Evolutionary conservation across 1,140 invertebrate genomes (phyloP), one percentile per base, ranked within the genome.

Genomic region (Bombus haemorrhoidalis): DNA sequence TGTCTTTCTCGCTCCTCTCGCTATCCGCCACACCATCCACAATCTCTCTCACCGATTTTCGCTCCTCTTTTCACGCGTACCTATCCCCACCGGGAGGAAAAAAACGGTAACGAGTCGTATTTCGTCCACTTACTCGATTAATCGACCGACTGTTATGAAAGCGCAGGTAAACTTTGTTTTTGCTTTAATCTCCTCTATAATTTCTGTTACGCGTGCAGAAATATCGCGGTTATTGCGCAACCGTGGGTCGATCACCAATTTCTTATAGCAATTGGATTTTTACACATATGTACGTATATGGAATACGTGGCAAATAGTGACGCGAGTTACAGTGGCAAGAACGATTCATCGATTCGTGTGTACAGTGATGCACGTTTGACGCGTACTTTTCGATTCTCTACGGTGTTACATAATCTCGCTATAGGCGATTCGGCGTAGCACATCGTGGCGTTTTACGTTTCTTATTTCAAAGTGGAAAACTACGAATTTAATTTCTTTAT

Each of bases 121-220:
- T 66, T 81, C 18, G 9, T 12, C 43, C 64, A 57, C 69, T 79
- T 64, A 85, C n/a, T 47, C 77, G 18, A 80, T 81, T 73, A 81
- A 85, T 9, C 41, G 15, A 34, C 32, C 57, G n/a, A 8, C 12
- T 43, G 68, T n/a, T 41, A 43, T 5, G 10, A 34, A 62, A n/a
- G 8, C 25, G 15, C 43, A 28, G 41, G 25, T 28, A 18, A 15
- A 76, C 5, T 41, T 37, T 78, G 18, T 59, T 43, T 78, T 78
- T 59, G 22, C 59, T 32, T 57, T 78, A 77, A 59, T 43, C 64
- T 25, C 8, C 32, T 8, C 25, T 62, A 13, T 62, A 62, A 62
- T 62, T 62, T 28, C 59, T 62, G 37, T 71, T n/a, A 69, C 25
- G 10, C 41, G 39, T 32, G 10, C 62, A 62, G 15, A 37, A 69